phyloP scores from a whole-genome alignment of 1,140 invertebrate genomes.

The Panagrolaimus sp. region DNA sequence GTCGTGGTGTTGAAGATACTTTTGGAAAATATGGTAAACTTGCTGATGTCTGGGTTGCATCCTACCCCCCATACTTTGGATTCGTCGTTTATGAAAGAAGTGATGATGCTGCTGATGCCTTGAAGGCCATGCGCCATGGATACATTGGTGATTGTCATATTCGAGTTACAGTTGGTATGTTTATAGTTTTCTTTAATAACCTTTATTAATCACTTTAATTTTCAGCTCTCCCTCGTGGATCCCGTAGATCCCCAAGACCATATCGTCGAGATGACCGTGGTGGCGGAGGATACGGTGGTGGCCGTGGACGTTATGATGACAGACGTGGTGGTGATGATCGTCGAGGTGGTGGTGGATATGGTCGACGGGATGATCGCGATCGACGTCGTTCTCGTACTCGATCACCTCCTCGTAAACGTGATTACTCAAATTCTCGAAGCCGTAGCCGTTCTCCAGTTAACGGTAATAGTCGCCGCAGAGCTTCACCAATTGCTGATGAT shows the following conservation, averaged over 20 bases:
- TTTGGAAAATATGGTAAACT: slow-evolving; percentile 13
- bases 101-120: slow-evolving; percentile 11
- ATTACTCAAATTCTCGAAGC: not conserved
- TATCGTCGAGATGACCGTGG: slow-evolving; percentile 5
- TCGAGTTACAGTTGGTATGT: not conserved
- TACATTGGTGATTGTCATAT: slow-evolving; percentile 2
- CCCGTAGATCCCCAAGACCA: not conserved
- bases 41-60: slow-evolving; percentile 12
- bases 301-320: not conserved
- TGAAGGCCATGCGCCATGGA: slow-evolving; percentile 2
- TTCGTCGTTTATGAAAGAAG: slow-evolving; percentile 5
- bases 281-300: not conserved
- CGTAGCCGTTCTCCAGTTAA: not conserved
- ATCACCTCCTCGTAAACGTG: not conserved
- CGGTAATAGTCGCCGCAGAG: not conserved
- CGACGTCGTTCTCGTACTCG: not conserved
- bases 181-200: too few relatives aligned
- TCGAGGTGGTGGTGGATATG: not conserved
- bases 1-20: not conserved
- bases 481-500: not conserved
- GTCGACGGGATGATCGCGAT: not conserved
- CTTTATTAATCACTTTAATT: not conserved
- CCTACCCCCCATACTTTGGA: not conserved
- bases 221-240: not conserved
- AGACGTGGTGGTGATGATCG: slow-evolving; percentile 15